These are phyloP conservation scores for Sarotherodon lohbergeri DNA, from an alignment of 2,113 vertebrate species.

Conservation along the genomic window DNA sequence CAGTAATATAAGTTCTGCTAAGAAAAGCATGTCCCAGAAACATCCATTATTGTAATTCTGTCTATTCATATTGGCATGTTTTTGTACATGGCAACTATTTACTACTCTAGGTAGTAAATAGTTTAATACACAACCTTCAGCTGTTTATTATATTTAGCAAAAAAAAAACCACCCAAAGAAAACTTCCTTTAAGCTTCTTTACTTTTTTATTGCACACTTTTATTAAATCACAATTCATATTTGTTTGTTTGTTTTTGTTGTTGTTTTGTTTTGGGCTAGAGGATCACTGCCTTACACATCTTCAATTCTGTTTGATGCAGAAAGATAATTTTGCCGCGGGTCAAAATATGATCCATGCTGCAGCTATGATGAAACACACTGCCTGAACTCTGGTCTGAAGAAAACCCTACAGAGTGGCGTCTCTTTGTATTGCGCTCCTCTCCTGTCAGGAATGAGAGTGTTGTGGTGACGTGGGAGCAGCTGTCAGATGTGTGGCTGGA, in stretches of 20 bases:
- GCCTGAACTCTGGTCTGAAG: not conserved
- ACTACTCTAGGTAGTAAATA: not conserved
- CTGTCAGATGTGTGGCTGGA: slow-evolving; percentile 41
- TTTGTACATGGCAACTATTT: not conserved
- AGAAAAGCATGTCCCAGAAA: not conserved
- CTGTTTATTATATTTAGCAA: not conserved
- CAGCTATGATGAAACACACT: not conserved
- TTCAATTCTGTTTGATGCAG: not conserved
- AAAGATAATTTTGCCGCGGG: not conserved
- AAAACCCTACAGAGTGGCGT: not conserved
- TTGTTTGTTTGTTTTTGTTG: not conserved
- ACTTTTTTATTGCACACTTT: not conserved
- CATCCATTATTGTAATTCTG: not conserved
- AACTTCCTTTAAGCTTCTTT: not conserved
- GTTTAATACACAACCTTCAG: not conserved
- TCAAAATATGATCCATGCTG: not conserved
- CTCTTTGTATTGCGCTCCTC: not conserved
- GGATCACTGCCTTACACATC: not conserved
- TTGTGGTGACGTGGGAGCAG: slow-evolving; percentile 6
- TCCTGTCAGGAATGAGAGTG: slow-evolving; percentile 8
- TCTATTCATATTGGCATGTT: not conserved
- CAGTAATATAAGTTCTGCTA: not conserved
- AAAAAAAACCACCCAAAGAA: not conserved
- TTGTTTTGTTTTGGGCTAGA: not conserved
- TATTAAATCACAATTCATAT: not conserved